Conservation (phyloP, 2,797 vertebrate species). For the Simalia tracyae region DNA sequence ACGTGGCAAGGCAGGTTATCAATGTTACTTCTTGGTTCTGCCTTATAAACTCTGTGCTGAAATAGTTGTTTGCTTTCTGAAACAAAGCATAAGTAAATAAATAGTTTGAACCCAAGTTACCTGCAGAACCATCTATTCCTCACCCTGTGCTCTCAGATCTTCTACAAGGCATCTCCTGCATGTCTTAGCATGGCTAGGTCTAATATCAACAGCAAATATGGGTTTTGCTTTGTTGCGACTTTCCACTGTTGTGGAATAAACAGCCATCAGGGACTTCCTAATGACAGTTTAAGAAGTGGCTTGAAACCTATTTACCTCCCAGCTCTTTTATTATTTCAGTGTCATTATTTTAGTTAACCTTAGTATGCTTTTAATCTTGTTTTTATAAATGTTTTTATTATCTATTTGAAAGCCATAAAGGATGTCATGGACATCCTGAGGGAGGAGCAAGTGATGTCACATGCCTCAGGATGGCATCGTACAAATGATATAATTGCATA, state of each 20-base stretch:
- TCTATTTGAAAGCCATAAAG: too few species aligned
- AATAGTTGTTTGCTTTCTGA: neutral
- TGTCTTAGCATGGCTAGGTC: neutral
- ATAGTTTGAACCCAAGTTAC: neutral
- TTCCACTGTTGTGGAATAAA: neutral
- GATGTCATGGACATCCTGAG: too few species aligned
- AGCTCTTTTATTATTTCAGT: too few species aligned
- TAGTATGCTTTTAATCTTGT: too few species aligned
- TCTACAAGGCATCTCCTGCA: neutral
- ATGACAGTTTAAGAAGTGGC: neutral
- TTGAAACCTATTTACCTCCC: too few species aligned
- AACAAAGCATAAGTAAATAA: neutral
- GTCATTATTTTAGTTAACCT: too few species aligned
- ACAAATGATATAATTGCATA: too few species aligned
- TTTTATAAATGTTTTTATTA: too few species aligned
- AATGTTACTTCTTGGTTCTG: neutral
- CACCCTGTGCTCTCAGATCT: neutral
- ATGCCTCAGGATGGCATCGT: too few species aligned
- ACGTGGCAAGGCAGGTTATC: neutral
- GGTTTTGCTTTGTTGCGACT: neutral
- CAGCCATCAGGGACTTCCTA: neutral
- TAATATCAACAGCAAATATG: neutral
- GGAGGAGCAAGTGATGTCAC: too few species aligned
- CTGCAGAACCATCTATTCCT: neutral
- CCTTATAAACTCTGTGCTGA: neutral